These are phyloP conservation scores for Metalampra italica DNA, from an alignment of 2,888 invertebrate genomes.

Conservation along the genomic window DNA sequence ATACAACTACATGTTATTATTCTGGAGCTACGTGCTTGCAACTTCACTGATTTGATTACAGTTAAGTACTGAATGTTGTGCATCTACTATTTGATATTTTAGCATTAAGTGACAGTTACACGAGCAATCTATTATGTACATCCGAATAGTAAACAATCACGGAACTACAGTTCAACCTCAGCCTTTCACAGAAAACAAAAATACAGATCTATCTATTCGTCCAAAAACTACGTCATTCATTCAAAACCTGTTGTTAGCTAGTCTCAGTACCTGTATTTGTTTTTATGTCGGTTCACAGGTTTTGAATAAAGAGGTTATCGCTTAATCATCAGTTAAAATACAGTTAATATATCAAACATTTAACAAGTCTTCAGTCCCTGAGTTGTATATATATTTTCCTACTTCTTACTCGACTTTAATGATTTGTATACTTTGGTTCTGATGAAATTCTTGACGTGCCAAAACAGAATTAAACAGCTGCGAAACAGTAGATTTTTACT, in stretches of 20 bases:
- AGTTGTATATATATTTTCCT: slow-evolving; percentile 77
- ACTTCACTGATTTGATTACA: slow-evolving; percentile 15
- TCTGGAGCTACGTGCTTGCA: slow-evolving; percentile 30
- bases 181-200: slow-evolving; percentile 49
- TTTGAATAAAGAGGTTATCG: slow-evolving; percentile 72
- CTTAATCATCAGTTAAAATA: slow-evolving; percentile 74
- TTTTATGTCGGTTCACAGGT: slow-evolving; percentile 68
- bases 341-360: slow-evolving; percentile 78
- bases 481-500: slow-evolving; percentile 75
- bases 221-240: slow-evolving; percentile 65
- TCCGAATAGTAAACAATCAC: slow-evolving; percentile 46
- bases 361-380: slow-evolving; percentile 78
- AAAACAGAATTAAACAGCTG: slow-evolving; percentile 78
- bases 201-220: slow-evolving; percentile 56
- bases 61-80: slow-evolving; percentile 29
- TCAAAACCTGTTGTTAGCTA: slow-evolving; percentile 73
- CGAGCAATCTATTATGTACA: slow-evolving; percentile 51
- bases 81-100: slow-evolving; percentile 31
- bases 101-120: slow-evolving; percentile 28
- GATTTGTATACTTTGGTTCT: slow-evolving; percentile 79
- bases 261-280: slow-evolving; percentile 65
- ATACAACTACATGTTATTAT: slow-evolving; percentile 11
- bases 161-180: slow-evolving; percentile 51
- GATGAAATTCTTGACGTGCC: slow-evolving; percentile 76
- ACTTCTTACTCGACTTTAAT: slow-evolving; percentile 76